Conservation (phyloP, 23 tunicate species). For the Pegea sp. region DNA sequence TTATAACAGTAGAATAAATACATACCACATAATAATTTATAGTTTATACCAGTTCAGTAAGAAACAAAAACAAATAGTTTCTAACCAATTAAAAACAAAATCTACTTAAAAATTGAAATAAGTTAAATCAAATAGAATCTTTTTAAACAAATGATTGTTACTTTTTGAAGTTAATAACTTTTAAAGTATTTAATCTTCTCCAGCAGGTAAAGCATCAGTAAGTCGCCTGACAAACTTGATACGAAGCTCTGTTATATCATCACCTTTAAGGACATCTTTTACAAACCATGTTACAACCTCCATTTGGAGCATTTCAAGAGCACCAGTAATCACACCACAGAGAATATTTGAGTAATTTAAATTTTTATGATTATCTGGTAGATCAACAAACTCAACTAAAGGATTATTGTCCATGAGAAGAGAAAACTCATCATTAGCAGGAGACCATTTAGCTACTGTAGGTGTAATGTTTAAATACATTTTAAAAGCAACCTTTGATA, state of each 20-base stretch:
- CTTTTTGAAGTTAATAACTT: not conserved
- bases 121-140: no score
- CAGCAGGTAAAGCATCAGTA: constrained; percentile 89
- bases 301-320: constrained; percentile 76
- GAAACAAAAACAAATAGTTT: no score
- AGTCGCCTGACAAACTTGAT: constrained; percentile 53
- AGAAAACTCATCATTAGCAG: constrained; percentile 62
- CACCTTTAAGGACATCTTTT: constrained; percentile 71
- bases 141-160: no score
- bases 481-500: constrained; percentile 54
- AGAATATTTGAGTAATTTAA: constrained; percentile 53
- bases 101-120: no score
- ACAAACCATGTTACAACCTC: constrained; percentile 45
- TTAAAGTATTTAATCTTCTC: constrained; percentile 54
- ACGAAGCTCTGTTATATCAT: constrained; percentile 59
- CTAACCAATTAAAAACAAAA: no score
- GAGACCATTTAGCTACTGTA: constrained; percentile 58
- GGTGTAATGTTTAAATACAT: constrained; percentile 74
- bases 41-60: no score
- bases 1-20: no score
- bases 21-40: no score
- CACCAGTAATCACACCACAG: constrained; percentile 79
- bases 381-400: constrained; percentile 71
- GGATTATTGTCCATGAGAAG: constrained; percentile 68
- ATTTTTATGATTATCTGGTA: constrained; percentile 21